These are phyloP conservation scores for Pseudochirops corinnae DNA, from an alignment of 2,797 vertebrate genomes.

Conservation along the genomic window DNA sequence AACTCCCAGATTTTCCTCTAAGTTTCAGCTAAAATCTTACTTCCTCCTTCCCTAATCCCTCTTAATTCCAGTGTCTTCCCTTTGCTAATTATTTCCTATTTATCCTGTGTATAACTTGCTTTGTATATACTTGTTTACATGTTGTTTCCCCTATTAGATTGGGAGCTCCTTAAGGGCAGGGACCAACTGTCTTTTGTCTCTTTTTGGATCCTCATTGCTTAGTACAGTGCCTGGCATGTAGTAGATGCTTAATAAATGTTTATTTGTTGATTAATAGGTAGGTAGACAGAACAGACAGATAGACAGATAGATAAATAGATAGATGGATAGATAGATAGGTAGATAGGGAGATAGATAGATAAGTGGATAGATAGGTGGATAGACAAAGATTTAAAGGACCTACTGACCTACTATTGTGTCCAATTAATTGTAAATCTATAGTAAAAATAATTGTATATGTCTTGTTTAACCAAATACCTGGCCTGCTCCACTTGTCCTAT, in stretches of 20 bases:
- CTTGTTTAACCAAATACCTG: not conserved
- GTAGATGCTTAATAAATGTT: not conserved
- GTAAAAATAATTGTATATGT: not conserved
- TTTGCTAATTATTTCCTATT: not conserved
- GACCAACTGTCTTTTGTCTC: not conserved
- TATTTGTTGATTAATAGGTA: not conserved
- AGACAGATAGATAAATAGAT: no score
- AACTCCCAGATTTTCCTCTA: not conserved
- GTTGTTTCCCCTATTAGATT: not conserved
- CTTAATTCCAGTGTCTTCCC: not conserved
- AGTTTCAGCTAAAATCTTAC: not conserved
- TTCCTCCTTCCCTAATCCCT: not conserved
- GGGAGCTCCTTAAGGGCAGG: not conserved
- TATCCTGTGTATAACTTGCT: not conserved
- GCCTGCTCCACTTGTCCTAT: not conserved
- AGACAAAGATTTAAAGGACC: not conserved
- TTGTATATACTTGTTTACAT: not conserved
- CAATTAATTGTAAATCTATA: not conserved
- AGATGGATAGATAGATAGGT: no score
- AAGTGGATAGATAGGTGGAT: not conserved
- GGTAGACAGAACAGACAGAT: not conserved
- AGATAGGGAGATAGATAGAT: not conserved
- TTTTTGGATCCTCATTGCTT: not conserved
- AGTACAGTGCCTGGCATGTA: not conserved
- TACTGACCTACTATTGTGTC: not conserved